Base-by-base conservation (phyloP, 2,888 invertebrate genomes). In the Cantharis lateralis region DNA sequence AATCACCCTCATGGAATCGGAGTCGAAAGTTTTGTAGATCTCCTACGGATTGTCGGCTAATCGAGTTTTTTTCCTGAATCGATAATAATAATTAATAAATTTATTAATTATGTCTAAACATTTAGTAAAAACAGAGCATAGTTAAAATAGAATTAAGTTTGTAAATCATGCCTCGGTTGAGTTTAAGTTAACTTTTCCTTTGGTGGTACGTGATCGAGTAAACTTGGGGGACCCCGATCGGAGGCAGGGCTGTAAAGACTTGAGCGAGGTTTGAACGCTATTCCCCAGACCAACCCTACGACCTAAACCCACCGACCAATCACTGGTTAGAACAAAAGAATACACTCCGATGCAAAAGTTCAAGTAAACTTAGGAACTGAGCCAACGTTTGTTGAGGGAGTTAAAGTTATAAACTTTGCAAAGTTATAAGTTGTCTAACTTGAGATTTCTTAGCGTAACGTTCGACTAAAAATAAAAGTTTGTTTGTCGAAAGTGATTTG, bases 251-350 rank as follows among this genome's bases (percentile, higher is more conserved):
- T 75, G 79, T 32, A 73, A 48, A 77, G 79, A 70, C 71, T 75
- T 63, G 75, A 70, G 28, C 73, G 28, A 63, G 74, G 69, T 68
- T 71, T 70, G 72, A 71, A 71, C 75, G 79, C 73, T 71, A 75
- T 73, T 73, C 72, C 75, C 72, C 77, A 77, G 82, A 81, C 83
- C 83, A 83, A 84, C 87, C 86, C 87, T 86, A 84, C 86, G 86
- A 86, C 86, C 85, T 84, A 82, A 86, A 86, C 86, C 84, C 85
- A 85, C 84, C 87, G 87, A 87, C 88, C 88, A 88, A 88, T 88
- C 88, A 87, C 85, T 86, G 86, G 81, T 84, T 88, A 88, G 88
- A 88, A 88, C 88, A 88, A 88, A 87, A 87, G 88, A 87, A 87
- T 87, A 63, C 79, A 81, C 78, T 80, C 80, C 76, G 71, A 74